Conservation (phyloP, 2,888 invertebrate genomes). For the Erebia epiphron region DNA sequence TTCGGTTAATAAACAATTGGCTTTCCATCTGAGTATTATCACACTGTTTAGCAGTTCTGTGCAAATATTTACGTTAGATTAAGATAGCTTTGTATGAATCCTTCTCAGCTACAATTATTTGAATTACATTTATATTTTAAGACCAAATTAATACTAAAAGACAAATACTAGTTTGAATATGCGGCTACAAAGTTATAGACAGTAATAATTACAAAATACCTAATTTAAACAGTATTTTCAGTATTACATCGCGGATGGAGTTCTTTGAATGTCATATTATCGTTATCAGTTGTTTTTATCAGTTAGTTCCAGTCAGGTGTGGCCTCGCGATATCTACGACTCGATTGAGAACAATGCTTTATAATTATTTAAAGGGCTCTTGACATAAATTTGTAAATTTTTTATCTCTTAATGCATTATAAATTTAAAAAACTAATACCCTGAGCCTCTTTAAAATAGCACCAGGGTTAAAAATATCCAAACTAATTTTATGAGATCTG, state of each 20-base stretch:
- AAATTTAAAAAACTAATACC: no score
- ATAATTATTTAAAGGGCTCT: slow-evolving; percentile 21
- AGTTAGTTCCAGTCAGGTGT: slow-evolving; percentile 46
- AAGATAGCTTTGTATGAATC: no score
- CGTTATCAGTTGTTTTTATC: slow-evolving; percentile 34
- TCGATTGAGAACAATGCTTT: slow-evolving; percentile 18
- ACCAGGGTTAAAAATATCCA: no score
- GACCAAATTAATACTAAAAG: no score
- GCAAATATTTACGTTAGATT: background rate
- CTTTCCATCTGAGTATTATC: slow-evolving; percentile 48
- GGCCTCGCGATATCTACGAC: slow-evolving; percentile 38
- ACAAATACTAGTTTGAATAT: no score
- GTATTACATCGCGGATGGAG: slow-evolving; percentile 6
- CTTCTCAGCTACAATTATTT: no score
- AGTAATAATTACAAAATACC: background rate
- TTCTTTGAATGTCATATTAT: slow-evolving; percentile 19
- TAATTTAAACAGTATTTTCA: background rate
- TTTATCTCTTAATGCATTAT: background rate
- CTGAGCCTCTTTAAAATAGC: no score
- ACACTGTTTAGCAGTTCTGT: background rate
- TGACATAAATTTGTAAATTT: slow-evolving; percentile 15
- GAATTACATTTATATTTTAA: no score
- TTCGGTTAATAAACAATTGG: slow-evolving; percentile 40
- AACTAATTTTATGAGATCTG: no score
- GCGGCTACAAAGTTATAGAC: background rate